Evolutionary conservation across 2,797 vertebrate genomes (phyloP), one percentile per base, ranked within the genome.

Genomic region (Diplodus puntazzo): DNA sequence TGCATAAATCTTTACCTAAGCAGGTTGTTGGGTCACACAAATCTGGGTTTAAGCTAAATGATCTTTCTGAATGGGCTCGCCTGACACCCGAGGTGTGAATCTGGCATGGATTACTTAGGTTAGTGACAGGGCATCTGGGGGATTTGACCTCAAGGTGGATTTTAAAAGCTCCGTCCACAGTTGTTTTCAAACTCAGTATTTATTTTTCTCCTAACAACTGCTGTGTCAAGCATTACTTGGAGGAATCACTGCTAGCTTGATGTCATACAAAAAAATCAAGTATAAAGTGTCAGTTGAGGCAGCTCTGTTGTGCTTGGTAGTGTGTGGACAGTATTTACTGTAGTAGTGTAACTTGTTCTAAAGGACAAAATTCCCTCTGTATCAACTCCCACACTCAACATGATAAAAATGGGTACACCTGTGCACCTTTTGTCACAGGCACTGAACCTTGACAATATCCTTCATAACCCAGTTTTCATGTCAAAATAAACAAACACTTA

Each of bases 21-120:
- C 77, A 80, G 69, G 65, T 57, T 81, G 61, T 25, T 53, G 63
- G 85, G 75, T 84, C 80, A 83, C 1, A 25, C 54, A 80, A 82
- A 69, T 84, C 75, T 77, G 78, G 64, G 53, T 84, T 75, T 88
- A 82, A 86, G 30, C 73, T 65, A 80, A 77, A 73, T 68, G n/a
- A 77, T 70, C 69, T 77, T 64, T 46, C 61, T 71, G 46, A 77
- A 73, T 4, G 11, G 57, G 58, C 60, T 63, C 58, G 20, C 25
- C 43, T 77, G 57, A 79, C 73, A 73, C 68, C 21, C 11, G 48
- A 84, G 64, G 82, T 87, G 79, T 74, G 54, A 87, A 64, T 68
- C 27, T 54, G 49, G 45, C 43, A 23, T 45, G 83, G 82, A 84
- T 87, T 86, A 85, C 46, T 27, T 49, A 64, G 57, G 54, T 84